phyloP scores from a whole-genome alignment of 2,113 vertebrate genomes.

The Herpailurus yagouaroundi region DNA sequence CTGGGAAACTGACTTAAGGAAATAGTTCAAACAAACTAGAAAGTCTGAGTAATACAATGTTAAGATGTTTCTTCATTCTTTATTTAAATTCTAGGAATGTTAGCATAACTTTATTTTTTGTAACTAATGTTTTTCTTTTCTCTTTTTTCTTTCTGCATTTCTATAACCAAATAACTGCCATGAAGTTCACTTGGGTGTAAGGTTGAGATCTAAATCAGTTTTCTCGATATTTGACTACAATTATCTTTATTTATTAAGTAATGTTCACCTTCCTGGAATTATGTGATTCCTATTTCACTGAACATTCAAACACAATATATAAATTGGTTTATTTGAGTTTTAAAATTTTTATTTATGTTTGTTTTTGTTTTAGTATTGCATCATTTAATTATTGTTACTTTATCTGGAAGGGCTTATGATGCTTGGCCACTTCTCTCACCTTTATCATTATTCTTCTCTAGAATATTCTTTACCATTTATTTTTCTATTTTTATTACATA shows the following conservation, averaged over 20 bases:
- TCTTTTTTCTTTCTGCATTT: background rate
- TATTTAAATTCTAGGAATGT: constrained; percentile 9
- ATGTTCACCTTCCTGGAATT: background rate
- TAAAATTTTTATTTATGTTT: background rate
- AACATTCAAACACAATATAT: background rate
- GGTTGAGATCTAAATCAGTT: background rate
- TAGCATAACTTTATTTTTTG: background rate
- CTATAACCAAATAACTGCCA: background rate
- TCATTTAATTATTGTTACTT: background rate
- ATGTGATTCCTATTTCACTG: background rate
- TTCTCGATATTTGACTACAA: background rate
- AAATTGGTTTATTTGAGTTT: background rate
- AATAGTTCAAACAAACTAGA: background rate
- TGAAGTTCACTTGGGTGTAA: background rate
- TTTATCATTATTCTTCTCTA: background rate
- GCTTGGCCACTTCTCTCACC: background rate
- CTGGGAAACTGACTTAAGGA: background rate
- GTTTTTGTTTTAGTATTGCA: background rate
- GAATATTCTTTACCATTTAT: background rate
- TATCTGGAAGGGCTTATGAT: background rate
- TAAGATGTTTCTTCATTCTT: background rate
- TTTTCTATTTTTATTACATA: constrained; percentile 2
- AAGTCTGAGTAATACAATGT: background rate
- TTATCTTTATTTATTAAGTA: background rate
- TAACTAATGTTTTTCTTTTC: background rate